Evolutionary conservation across 2,888 invertebrate genomes (phyloP), one percentile per base, ranked within the genome.

Genomic region (Maniola hyperantus): DNA sequence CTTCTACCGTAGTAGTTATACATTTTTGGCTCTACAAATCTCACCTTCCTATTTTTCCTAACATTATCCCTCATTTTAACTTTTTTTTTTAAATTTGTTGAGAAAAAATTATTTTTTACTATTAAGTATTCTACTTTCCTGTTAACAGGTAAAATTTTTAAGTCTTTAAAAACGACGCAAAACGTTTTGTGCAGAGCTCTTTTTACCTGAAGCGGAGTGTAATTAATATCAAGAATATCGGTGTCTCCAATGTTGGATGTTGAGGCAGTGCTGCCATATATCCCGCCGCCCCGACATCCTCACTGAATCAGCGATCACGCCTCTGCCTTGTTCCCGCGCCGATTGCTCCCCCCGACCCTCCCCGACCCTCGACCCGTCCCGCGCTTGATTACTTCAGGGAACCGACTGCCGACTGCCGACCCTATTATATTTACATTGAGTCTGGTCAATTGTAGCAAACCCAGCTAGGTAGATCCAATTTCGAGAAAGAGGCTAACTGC

Each of bases 281-380:
- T 91, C 90, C 87, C 84, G 88, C 91, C 87, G 89, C 88, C 87
- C 84, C 87, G 89, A 90, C 89, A 89, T 46, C 46, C 15, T 88
- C 88, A 90, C 89, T 91, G 91, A 91, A 91, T 91, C 91, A 91
- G 91, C 87, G 89, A 91, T 88, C 91, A 91, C 91, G 91, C 91
- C 91, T 91, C 90, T 91, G 89, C 83, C 91, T 89, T 91, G 91
- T 91, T 87, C 86, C 83, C 85, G 87, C 87, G 83, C 82, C 89
- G 90, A 91, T 91, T 91, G 91, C 84, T 80, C 50, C 10, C 34
- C 54, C 34, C 34, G n/a, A 6, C 51, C 26, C 33, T 46, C 84
- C 83, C 80, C 80, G 83, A 87, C 89, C 26, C 26, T 26, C 87
- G 83, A 88, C 84, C 83, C 84, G 88, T 42, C 59, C 61, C 46